Evolutionary conservation across 2,888 invertebrate genomes (phyloP).

Genomic region (Temnothorax rugatulus): DNA sequence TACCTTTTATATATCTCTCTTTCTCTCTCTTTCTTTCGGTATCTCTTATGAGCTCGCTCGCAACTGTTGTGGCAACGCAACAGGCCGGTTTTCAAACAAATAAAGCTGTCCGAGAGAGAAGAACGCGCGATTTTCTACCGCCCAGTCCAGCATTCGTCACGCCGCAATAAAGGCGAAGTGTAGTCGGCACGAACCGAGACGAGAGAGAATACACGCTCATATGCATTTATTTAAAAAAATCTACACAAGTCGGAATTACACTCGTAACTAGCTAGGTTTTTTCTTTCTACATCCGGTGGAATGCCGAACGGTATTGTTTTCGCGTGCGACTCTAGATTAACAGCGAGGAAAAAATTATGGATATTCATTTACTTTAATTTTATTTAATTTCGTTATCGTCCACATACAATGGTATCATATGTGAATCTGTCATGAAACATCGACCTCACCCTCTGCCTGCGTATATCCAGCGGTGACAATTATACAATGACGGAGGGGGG

Average conservation of each 20-base stretch:
- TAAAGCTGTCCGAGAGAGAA: conserved; percentile 34
- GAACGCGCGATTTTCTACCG: conserved; percentile 35
- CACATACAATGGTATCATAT: background rate
- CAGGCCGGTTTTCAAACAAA: conserved; percentile 46
- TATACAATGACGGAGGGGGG: background rate
- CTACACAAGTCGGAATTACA: background rate
- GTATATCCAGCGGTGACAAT: conserved; percentile 18
- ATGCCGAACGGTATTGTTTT: background rate
- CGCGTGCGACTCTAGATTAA: background rate
- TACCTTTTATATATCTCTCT: too few relatives aligned
- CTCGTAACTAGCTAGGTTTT: background rate
- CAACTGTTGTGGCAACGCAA: conserved; percentile 47
- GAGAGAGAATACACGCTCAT: background rate
- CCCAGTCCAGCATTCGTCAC: conserved; percentile 31
- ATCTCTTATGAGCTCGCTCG: conserved; percentile 15
- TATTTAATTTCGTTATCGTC: conserved; percentile 5
- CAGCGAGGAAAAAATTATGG: background rate
- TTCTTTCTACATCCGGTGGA: background rate
- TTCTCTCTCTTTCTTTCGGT: background rate
- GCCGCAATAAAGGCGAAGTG: conserved; percentile 34
- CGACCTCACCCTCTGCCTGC: background rate
- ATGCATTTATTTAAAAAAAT: conserved; percentile 17
- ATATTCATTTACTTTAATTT: conserved; percentile 5
- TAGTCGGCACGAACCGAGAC: background rate
- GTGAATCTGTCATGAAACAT: background rate